A percentile compares a stretch with the other conserved stretches of the same genome.
phyloP scores from a whole-genome alignment of 2,113 vertebrate species.

The Rhinichthys klamathensis region DNA sequence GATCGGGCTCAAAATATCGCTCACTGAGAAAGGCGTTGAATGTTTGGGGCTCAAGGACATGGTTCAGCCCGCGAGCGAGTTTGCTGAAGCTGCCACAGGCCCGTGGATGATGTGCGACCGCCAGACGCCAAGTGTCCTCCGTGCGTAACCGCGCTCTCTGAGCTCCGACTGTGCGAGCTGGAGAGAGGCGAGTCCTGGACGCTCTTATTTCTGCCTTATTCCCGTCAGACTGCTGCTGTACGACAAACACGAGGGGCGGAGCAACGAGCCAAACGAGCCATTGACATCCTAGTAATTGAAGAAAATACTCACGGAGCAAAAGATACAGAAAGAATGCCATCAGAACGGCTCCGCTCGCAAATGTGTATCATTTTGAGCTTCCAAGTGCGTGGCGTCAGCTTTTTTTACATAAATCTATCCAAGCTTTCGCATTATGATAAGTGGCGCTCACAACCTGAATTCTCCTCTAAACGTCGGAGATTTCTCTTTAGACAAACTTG shows the following conservation, averaged over 20 bases:
- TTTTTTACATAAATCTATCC: conserved; percentile 7
- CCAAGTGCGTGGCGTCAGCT: conserved; percentile 19
- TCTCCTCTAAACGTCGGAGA: conserved; percentile 12
- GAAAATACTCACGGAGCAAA: conserved; percentile 56
- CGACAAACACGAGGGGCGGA: conserved; percentile 84
- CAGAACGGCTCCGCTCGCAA: not conserved
- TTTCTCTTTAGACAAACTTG: conserved; percentile 21
- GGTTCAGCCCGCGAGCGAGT: conserved; percentile 75
- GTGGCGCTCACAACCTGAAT: conserved; percentile 8
- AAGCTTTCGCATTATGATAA: conserved; percentile 31
- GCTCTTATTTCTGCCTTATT: conserved; percentile 78
- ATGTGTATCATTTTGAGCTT: conserved; percentile 29
- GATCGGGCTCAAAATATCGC: conserved; percentile 90
- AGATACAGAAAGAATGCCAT: conserved; percentile 55
- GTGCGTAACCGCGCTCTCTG: conserved; percentile 63
- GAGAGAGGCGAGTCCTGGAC: conserved; percentile 68
- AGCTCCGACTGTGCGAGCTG: conserved; percentile 71
- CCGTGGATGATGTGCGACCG: conserved; percentile 60
- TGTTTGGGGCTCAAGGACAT: conserved; percentile 95
- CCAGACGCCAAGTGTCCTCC: conserved; percentile 62
- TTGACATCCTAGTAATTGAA: conserved; percentile 73
- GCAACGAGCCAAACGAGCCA: conserved; percentile 70
- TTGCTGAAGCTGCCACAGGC: conserved; percentile 62
- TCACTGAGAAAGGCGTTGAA: conserved; percentile 94
- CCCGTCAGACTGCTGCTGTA: conserved; percentile 80